These are phyloP conservation scores for Phrynosoma blainvillii DNA, from an alignment of 2,113 vertebrate genomes.

Conservation along the genomic window DNA sequence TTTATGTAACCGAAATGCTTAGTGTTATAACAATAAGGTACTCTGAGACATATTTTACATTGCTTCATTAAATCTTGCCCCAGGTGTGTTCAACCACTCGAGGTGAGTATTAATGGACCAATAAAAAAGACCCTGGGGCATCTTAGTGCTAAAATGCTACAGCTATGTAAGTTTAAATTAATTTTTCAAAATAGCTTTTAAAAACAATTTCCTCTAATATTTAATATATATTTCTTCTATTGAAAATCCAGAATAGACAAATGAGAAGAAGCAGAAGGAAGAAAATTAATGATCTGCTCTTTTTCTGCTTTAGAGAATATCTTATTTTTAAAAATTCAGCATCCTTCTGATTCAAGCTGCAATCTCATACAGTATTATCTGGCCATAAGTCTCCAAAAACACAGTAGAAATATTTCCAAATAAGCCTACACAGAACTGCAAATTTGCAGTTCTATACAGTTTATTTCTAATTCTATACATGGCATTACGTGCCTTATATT, in stretches of 20 bases:
- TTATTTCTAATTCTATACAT: not conserved
- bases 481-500: not conserved
- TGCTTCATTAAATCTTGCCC: slow-evolving; percentile 84
- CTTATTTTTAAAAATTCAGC: not conserved
- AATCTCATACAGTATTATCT: not conserved
- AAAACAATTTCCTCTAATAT: slow-evolving; percentile 76
- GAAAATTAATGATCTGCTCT: slow-evolving; percentile 29
- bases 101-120: slow-evolving; percentile 84
- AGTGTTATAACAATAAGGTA: slow-evolving; percentile 75
- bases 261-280: slow-evolving; percentile 56
- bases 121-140: slow-evolving; percentile 80
- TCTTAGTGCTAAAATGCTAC: slow-evolving; percentile 76
- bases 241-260: slow-evolving; percentile 56
- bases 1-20: slow-evolving; percentile 78
- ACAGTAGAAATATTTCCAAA: not conserved
- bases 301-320: not conserved
- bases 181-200: slow-evolving; percentile 79
- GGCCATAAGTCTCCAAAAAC: not conserved
- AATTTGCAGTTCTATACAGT: not conserved
- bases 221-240: slow-evolving; percentile 68
- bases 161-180: slow-evolving; percentile 79
- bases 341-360: not conserved
- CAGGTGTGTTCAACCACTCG: slow-evolving; percentile 80
- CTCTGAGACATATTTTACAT: slow-evolving; percentile 79
- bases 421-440: not conserved